These are phyloP conservation scores for Gambusia holbrooki DNA, from an alignment of 2,113 vertebrate species.

Conservation along the genomic window DNA sequence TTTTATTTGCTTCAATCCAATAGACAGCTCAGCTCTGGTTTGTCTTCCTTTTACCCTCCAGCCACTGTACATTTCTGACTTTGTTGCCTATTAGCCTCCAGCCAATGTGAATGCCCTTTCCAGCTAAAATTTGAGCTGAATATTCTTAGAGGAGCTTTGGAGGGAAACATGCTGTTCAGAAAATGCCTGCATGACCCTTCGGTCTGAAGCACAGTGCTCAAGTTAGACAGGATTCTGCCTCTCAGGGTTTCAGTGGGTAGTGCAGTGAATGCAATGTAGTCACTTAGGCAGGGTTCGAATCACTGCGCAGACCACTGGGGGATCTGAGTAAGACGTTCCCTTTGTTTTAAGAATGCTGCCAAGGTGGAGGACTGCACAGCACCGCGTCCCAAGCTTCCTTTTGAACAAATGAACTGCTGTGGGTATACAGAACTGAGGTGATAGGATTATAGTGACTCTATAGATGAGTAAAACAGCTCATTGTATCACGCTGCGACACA, in stretches of 20 bases:
- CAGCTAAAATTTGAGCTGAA: slow-evolving; percentile 26
- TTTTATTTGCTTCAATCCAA: slow-evolving; percentile 11
- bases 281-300: slow-evolving; percentile 42
- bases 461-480: not conserved
- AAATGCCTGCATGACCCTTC: slow-evolving; percentile 33
- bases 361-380: not conserved
- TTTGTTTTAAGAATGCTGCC: not conserved
- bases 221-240: slow-evolving; percentile 8
- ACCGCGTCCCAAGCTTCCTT: slow-evolving; percentile 24
- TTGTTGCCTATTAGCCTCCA: slow-evolving; percentile 44
- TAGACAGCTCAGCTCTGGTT: slow-evolving; percentile 26
- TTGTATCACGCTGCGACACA: not conserved
- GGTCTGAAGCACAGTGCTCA: slow-evolving; percentile 25
- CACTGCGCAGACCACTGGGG: slow-evolving; percentile 12
- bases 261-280: slow-evolving; percentile 42
- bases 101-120: slow-evolving; percentile 29
- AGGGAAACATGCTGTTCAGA: slow-evolving; percentile 17
- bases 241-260: slow-evolving; percentile 36
- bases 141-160: slow-evolving; percentile 35
- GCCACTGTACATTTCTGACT: slow-evolving; percentile 36
- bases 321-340: slow-evolving; percentile 6
- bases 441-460: no score
- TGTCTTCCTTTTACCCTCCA: slow-evolving; percentile 18
- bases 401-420: not conserved
- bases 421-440: not conserved